Conservation (phyloP, 2,888 invertebrate species). For the Ichneumoninae sp. region DNA sequence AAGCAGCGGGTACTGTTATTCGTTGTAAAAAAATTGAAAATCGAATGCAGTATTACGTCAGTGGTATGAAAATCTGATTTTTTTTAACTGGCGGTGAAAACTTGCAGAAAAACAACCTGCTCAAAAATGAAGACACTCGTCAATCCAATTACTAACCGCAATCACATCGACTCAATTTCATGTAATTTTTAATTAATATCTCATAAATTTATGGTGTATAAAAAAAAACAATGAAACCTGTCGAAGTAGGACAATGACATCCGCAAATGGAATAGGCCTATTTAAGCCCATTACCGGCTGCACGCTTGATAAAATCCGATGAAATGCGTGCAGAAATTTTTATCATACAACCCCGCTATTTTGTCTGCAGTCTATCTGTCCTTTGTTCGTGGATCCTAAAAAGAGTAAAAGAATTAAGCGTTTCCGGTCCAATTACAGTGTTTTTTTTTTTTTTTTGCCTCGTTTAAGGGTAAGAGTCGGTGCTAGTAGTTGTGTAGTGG, state of each 20-base stretch:
- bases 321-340: conserved; percentile 3
- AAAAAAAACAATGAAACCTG: too few species aligned
- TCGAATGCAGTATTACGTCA: not conserved
- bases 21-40: not conserved
- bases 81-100: not conserved
- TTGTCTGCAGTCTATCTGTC: conserved; percentile 4
- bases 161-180: too few species aligned
- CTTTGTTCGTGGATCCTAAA: not conserved
- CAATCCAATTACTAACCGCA: too few species aligned
- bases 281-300: not conserved
- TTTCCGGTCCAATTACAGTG: conserved; percentile 47
- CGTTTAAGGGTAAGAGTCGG: not conserved
- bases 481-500: conserved; percentile 18
- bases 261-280: too few species aligned
- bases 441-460: conserved; percentile 20
- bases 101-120: not conserved
- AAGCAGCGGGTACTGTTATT: not conserved
- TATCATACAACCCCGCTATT: conserved; percentile 9
- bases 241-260: too few species aligned
- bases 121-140: not conserved
- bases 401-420: conserved; percentile 11
- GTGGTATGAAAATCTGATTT: not conserved
- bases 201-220: too few species aligned
- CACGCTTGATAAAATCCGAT: conserved; percentile 6
- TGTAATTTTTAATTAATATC: too few species aligned